Evolutionary conservation across 1,140 invertebrate genomes (phyloP).

Genomic region (Anagrus nilaparvatae): DNA sequence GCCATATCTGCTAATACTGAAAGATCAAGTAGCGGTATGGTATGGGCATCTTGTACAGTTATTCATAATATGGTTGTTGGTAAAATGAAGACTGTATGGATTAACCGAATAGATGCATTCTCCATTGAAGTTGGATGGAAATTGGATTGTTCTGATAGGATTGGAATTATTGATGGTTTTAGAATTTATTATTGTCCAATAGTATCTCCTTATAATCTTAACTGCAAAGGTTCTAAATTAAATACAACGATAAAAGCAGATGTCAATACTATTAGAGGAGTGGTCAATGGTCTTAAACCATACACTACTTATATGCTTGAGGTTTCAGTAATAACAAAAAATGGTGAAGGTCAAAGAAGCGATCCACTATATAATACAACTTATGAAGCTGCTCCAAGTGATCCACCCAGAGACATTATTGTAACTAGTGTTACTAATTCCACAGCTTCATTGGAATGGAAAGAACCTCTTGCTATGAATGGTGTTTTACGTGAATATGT

Average conservation of each 20-base stretch:
- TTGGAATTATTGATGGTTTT: conserved; percentile 55
- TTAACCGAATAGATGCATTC: conserved; percentile 46
- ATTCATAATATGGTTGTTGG: conserved; percentile 55
- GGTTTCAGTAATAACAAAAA: conserved; percentile 61
- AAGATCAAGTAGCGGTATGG: conserved; percentile 58
- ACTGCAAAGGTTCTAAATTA: conserved; percentile 37
- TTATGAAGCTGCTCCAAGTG: conserved; percentile 56
- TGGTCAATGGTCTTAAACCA: conserved; percentile 49
- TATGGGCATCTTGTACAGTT: conserved; percentile 65
- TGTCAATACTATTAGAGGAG: conserved; percentile 30
- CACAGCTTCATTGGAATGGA: conserved; percentile 58
- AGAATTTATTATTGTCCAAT: conserved; percentile 60
- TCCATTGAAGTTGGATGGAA: conserved; percentile 57
- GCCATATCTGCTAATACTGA: conserved; percentile 61
- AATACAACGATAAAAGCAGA: conserved; percentile 43
- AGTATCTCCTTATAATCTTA: conserved; percentile 39
- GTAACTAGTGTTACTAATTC: conserved; percentile 56
- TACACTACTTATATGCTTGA: conserved; percentile 69
- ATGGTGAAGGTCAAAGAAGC: conserved; percentile 60
- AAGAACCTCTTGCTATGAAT: conserved; percentile 57
- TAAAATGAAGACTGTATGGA: conserved; percentile 56
- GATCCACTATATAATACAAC: conserved; percentile 59
- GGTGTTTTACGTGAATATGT: conserved; percentile 63
- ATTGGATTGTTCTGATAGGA: conserved; percentile 57
- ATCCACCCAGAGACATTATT: conserved; percentile 42